Conservation (phyloP, 2,797 vertebrate species). For the Pseudochirops corinnae region DNA sequence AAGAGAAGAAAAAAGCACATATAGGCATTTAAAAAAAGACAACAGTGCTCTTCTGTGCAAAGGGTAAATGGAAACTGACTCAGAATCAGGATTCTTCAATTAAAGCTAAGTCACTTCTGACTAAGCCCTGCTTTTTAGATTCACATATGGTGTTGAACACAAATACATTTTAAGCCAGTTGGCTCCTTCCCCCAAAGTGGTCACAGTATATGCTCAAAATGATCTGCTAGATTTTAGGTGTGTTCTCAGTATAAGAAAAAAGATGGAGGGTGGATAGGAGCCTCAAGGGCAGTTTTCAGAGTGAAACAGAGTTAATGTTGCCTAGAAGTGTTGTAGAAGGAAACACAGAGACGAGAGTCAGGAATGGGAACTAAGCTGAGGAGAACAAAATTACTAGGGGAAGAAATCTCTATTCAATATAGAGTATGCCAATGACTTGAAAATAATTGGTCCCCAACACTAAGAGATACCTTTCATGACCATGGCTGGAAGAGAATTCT, state of each 20-base stretch:
- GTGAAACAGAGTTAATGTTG: constrained; percentile 33
- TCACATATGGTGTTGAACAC: constrained; percentile 16
- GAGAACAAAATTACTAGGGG: background rate
- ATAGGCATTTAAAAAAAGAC: background rate
- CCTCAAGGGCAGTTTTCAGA: constrained; percentile 9
- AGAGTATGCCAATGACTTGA: background rate
- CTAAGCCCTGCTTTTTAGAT: constrained; percentile 44
- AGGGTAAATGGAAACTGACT: constrained; percentile 21
- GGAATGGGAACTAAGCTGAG: constrained; percentile 16
- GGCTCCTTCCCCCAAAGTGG: constrained; percentile 21
- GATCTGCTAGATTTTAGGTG: background rate
- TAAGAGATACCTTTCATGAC: background rate
- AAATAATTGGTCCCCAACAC: background rate
- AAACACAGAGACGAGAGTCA: constrained; percentile 48
- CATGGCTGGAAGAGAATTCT: background rate
- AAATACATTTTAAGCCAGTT: constrained; percentile 38
- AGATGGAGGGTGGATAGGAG: background rate
- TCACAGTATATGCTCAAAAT: constrained; percentile 54
- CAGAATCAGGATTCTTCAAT: constrained; percentile 29
- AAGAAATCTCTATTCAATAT: background rate
- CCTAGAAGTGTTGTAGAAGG: constrained; percentile 20
- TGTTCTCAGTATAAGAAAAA: background rate
- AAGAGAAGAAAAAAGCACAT: background rate
- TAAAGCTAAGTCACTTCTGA: constrained; percentile 47
- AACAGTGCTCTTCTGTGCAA: constrained; percentile 47